Evolutionary conservation across 2,113 vertebrate genomes (phyloP).

Genomic region (Verasper variegatus): DNA sequence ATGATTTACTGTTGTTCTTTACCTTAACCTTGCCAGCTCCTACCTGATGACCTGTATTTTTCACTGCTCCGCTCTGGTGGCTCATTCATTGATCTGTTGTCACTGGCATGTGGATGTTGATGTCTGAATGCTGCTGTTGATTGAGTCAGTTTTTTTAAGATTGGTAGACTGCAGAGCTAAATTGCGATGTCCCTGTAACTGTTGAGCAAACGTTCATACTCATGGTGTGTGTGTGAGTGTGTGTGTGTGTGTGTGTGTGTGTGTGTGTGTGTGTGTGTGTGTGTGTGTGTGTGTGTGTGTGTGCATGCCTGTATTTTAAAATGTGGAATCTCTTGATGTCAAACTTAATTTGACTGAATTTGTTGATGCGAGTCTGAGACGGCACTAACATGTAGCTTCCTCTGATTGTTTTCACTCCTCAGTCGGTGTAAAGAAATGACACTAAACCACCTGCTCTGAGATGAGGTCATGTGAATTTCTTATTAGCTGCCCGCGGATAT

Average conservation of each 20-base stretch:
- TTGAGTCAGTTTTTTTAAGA: no score
- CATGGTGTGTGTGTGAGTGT: no score
- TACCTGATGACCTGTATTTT: no score
- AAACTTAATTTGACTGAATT: not conserved
- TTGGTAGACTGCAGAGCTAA: no score
- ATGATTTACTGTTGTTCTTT: no score
- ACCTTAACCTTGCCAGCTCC: no score
- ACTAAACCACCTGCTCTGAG: conserved; percentile 47
- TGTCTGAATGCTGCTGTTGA: no score
- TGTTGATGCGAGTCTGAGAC: not conserved
- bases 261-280: not conserved
- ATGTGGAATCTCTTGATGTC: not conserved
- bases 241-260: no score
- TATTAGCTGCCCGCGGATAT: conserved; percentile 25
- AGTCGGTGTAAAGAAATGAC: conserved; percentile 8
- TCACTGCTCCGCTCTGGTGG: no score
- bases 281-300: not conserved
- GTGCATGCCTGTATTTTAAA: not conserved
- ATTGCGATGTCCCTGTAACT: no score
- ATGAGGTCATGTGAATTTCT: conserved; percentile 68
- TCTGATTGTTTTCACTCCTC: conserved; percentile 9
- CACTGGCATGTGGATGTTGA: no score
- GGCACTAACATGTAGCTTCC: conserved; percentile 43
- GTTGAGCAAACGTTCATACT: no score
- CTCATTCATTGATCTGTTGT: not conserved